Base-by-base conservation (phyloP, 2,113 vertebrate species). In the Hyla sarda region DNA sequence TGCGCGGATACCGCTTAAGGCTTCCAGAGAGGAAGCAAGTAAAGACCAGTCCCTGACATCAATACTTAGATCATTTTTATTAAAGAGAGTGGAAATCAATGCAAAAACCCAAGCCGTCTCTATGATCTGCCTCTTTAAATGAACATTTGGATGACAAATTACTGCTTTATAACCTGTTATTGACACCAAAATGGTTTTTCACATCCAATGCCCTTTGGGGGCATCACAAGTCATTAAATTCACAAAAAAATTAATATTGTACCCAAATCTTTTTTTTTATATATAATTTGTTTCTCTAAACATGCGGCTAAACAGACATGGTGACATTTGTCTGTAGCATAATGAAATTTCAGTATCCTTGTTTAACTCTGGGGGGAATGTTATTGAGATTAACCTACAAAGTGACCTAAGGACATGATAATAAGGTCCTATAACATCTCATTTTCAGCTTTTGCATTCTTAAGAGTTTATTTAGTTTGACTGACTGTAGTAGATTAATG, bases 401-500 rank as follows among this genome's bases (percentile, higher is more conserved):
- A 83, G 45, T 89, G 91, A 93, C 89, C 92, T 90, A 88, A 90
- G 89, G 90, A 92, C 88, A 88, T 93, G 91, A 91, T 92, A 93
- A 92, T 88, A 89, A 90, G 92, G 94, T 90, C 82, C 89, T 88
- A 90, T 89, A 92, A 92, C 2, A 88, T 92, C 92, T 85, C 83
- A 91, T 91, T 77, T 77, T 89, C 88, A 90, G 87, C 78, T 58
- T n/a, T 90, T 88, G 92, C 93, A 92, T 92, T 90, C 90, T 91
- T 93, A 92, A 89, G 88, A 89, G 90, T 92, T 93, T 95, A 88
- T 94, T 94, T 92, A 91, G 91, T 93, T 93, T 93, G 92, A 93
- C 90, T 92, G 92, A 91, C 91, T 93, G 89, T 88, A 45, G 58
- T 89, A 90, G 17, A 0, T 89, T 92, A 92, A 91, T 90, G 88